Evolutionary conservation across 2,113 vertebrate genomes (phyloP), one percentile per base, ranked within the genome.

Genomic region (Onychostruthus taczanowskii): DNA sequence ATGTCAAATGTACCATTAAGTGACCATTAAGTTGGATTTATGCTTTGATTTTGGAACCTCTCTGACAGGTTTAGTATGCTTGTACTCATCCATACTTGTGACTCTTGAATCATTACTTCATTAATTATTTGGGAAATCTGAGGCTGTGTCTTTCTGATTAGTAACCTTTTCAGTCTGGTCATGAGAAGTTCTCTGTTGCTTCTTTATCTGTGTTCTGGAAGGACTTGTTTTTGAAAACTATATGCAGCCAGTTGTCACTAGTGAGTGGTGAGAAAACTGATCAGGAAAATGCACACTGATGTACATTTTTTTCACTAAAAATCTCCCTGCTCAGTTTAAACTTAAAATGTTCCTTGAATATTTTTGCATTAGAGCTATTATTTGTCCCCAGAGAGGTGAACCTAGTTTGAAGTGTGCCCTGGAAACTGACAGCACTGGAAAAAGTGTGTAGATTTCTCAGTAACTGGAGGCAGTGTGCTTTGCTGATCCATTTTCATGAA

Each of bases 11-110:
- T 74, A 49, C 79, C 55, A 35, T 80, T 88, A 95, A 93, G 76
- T 84, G 59, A 77, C 72, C 70, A 87, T 81, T 87, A 93, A 56
- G 58, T 28, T 75, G 77, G 62, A 91, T 96, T 96, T 90, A 82
- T 85, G 75, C 41, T 94, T 87, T 90, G 70, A 56, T 75, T 93
- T 85, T 82, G 92, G 61, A 89, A 31, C 41, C 41, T 78, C 0
- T 0, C 50, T 89, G 58, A 52, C 22, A 63, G 47, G 33, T 46
- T 93, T 78, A 75, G 23, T 75, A 52, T 52, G 66, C 33, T 59
- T 74, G 10, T 59, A 20, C 17, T 84, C 30, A 46, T 78, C 39
- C 23, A 20, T 89, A 31, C 33, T 75, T 22, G 11, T 3, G 14
- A 72, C 49, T 75, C 21, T 61, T 75, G 44, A 82, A 49, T 78